Conservation (phyloP, 2,113 vertebrate species). For the Axis porcinus region DNA sequence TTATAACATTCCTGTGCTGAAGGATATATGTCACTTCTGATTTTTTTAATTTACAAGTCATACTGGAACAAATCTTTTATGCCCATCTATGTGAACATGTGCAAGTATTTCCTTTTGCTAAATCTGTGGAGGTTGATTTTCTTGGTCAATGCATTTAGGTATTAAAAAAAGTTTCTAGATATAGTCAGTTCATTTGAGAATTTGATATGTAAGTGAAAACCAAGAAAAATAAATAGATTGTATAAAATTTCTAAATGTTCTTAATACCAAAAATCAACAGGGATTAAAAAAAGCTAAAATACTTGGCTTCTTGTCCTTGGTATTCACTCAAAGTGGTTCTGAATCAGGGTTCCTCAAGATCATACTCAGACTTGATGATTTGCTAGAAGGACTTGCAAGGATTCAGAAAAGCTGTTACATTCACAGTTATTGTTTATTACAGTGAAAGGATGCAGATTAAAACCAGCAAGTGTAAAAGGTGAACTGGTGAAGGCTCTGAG, state of each 20-base stretch:
- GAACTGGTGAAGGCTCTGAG: neutral
- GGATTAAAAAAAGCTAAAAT: neutral
- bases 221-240: neutral
- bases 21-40: neutral
- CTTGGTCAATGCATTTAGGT: neutral
- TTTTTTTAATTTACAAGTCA: neutral
- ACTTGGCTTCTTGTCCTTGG: neutral
- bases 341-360: neutral
- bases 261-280: neutral
- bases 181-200: neutral
- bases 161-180: neutral
- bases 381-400: neutral
- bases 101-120: neutral
- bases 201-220: neutral
- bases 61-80: neutral
- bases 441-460: neutral
- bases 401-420: neutral
- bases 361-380: neutral
- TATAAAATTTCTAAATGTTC: neutral
- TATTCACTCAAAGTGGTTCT: neutral
- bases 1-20: neutral
- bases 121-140: neutral
- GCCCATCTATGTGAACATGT: neutral
- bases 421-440: neutral
- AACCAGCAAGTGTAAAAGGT: neutral